These are phyloP conservation scores for Holotrichia oblita DNA, from an alignment of 1,140 invertebrate genomes.

Conservation along the genomic window DNA sequence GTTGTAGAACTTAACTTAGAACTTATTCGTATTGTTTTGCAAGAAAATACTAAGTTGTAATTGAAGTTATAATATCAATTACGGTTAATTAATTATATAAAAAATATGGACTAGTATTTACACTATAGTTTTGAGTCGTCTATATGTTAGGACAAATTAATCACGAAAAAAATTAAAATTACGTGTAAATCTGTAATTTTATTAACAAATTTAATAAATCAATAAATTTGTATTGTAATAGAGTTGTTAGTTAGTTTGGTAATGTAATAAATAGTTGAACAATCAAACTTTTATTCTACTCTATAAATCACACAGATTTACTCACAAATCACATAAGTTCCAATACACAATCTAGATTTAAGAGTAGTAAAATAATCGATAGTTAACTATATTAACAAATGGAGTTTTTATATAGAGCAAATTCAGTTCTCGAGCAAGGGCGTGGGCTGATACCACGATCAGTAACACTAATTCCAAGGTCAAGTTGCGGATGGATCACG, in stretches of 20 bases:
- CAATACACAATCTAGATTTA: conserved; percentile 23
- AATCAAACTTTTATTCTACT: conserved; percentile 1
- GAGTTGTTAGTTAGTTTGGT: not conserved
- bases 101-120: no score
- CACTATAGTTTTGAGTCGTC: no score
- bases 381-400: not conserved
- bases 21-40: no score
- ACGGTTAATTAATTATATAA: no score
- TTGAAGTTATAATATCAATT: no score
- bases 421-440: conserved; percentile 75
- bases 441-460: conserved; percentile 71
- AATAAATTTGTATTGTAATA: not conserved
- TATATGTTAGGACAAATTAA: no score
- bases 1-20: no score
- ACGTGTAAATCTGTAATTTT: no score
- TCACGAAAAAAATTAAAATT: no score
- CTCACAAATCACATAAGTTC: conserved; percentile 7
- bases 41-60: no score
- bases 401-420: conserved; percentile 67
- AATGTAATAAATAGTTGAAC: not conserved
- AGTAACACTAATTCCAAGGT: conserved; percentile 54
- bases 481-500: conserved; percentile 70
- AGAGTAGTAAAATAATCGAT: not conserved
- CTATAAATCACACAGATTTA: not conserved
- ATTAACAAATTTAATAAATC: no score